phyloP scores from a whole-genome alignment of 1,140 invertebrate genomes.

The Mactra quadrangularis region DNA sequence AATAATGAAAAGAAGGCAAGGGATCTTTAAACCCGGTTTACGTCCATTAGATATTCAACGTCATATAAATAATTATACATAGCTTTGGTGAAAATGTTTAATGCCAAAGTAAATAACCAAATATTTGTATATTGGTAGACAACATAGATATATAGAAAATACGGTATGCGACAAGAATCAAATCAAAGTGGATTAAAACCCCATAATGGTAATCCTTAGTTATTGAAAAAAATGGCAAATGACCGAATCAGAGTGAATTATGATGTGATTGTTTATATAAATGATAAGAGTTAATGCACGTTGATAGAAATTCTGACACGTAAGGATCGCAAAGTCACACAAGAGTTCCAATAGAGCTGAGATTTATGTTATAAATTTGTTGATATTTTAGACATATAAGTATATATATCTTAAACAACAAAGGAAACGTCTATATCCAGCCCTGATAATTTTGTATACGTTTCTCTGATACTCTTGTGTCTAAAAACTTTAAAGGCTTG shows the following conservation, averaged over 20 bases:
- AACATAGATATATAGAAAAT: neutral
- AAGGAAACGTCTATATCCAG: no score
- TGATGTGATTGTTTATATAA: slow-evolving; percentile 36
- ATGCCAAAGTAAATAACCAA: slow-evolving; percentile 50
- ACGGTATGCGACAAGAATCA: neutral
- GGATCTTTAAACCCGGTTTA: slow-evolving; percentile 3
- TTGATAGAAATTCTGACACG: slow-evolving; percentile 26
- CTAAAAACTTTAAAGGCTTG: no score
- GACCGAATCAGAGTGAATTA: neutral
- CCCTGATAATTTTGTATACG: no score
- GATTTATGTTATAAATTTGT: no score
- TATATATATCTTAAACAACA: no score
- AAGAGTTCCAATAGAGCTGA: neutral
- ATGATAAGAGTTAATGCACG: slow-evolving; percentile 30
- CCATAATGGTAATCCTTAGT: slow-evolving; percentile 14
- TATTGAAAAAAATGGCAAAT: slow-evolving; percentile 22
- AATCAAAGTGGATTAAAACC: slow-evolving; percentile 10
- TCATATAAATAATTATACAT: slow-evolving; percentile 35
- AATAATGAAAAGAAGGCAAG: slow-evolving; percentile 9
- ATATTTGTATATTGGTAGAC: slow-evolving; percentile 30
- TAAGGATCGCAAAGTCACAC: slow-evolving; percentile 8
- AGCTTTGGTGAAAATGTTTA: slow-evolving; percentile 31
- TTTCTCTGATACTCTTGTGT: no score
- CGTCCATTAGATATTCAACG: slow-evolving; percentile 24
- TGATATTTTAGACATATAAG: no score